Conservation (phyloP, 2,797 vertebrate species). For the Pipistrellus nathusii region DNA sequence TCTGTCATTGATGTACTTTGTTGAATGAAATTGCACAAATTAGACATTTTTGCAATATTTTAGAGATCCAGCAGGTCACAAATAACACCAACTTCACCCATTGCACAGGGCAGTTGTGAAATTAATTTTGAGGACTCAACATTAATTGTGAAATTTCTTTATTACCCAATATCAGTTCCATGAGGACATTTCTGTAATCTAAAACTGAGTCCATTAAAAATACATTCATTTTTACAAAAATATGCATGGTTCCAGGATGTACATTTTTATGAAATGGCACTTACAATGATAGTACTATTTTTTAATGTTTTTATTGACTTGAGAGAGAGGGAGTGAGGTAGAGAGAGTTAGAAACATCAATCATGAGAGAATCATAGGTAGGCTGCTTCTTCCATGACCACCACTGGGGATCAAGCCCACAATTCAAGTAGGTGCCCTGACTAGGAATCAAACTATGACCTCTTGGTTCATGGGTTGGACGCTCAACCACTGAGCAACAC, state of each 20-base stretch:
- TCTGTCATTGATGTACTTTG: not conserved
- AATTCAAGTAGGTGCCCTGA: too few species aligned
- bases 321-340: too few species aligned
- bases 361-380: too few species aligned
- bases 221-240: constrained; percentile 44
- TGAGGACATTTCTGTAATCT: not conserved
- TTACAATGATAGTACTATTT: not conserved
- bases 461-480: too few species aligned
- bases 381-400: too few species aligned
- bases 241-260: not conserved
- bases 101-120: not conserved
- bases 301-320: not conserved
- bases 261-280: not conserved
- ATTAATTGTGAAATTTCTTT: not conserved
- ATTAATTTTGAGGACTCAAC: not conserved
- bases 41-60: not conserved
- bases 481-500: too few species aligned
- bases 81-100: not conserved
- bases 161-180: not conserved
- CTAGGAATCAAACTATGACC: too few species aligned
- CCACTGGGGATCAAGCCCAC: too few species aligned
- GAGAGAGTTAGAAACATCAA: too few species aligned
- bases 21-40: not conserved
- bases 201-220: not conserved
- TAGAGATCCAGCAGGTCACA: not conserved